Percentiles rank a stretch among this genome's conserved stretches.
phyloP scores from a whole-genome alignment of 2,797 vertebrate species.

The Macropus fuliginosus region DNA sequence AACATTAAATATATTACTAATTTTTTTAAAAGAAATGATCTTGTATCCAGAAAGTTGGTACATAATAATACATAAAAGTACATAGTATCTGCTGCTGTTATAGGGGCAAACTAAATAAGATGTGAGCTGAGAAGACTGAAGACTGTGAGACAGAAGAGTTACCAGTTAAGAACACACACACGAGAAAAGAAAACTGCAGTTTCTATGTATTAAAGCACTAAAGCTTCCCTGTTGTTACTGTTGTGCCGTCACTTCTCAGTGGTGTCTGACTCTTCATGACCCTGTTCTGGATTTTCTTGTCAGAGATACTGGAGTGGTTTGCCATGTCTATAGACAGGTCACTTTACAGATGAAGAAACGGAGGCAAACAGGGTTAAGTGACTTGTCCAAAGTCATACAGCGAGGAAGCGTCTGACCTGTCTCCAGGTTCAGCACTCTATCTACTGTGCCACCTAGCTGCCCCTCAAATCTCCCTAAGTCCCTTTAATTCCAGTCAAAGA shows the following conservation, averaged over 20 bases:
- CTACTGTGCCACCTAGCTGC: not conserved
- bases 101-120: conserved; percentile 20
- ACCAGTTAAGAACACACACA: conserved; percentile 9
- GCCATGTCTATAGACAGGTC: not conserved
- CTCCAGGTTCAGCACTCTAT: not conserved
- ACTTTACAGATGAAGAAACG: not conserved
- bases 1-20: conserved; percentile 37
- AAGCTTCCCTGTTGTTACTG: not conserved
- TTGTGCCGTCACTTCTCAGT: not conserved
- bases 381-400: not conserved
- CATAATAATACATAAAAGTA: not conserved
- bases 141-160: not conserved
- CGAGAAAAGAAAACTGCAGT: conserved; percentile 43
- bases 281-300: not conserved
- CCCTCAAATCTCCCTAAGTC: conserved; percentile 17
- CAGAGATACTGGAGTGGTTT: not conserved
- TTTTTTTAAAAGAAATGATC: conserved; percentile 35
- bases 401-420: not conserved
- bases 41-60: conserved; percentile 39
- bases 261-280: not conserved
- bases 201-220: not conserved
- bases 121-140: conserved; percentile 13
- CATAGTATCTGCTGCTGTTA: not conserved
- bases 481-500: conserved; percentile 26
- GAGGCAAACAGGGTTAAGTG: not conserved